Evolutionary conservation across 2,888 invertebrate species (phyloP), one percentile per base, ranked within the genome.

Genomic region (Drosophila picticornis): DNA sequence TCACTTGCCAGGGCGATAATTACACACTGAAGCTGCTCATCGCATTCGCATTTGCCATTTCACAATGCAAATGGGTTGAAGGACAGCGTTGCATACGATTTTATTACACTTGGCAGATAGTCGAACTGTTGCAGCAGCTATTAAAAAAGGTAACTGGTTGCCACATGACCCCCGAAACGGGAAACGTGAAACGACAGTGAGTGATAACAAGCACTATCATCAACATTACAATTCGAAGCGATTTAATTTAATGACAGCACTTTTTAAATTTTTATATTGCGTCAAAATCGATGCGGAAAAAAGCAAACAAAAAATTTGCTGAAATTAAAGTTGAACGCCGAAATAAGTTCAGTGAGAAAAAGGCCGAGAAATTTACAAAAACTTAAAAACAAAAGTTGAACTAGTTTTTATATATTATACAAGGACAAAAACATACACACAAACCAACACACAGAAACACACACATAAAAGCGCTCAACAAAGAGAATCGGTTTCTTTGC

Each of bases 1-100:
- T 67, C 76, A 70, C 80, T 84, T 74, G 74, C 51, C 52, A 57
- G 59, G 36, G 69, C 50, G 80, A 84, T 83, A 84, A 84, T 56
- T 56, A 38, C 38, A 36, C 27, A 13, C 27, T 56, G 4, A 27
- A 56, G 29, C n/a, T 56, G 38, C 38, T 29, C 38, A 38, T 46
- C 46, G 36, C 13, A 40, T 38, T 38, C 38, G 13, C 27, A 46
- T 46, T 46, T 46, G 16, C 38, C 56, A 38, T 56, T 84, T 84
- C 38, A 38, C 10, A 56, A 82, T 64, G 29, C 76, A 43, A 76
- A 68, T 56, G 38, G 53, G 40, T 72, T 75, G 80, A 75, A 29
- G 56, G 36, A 56, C n/a, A 38, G 29, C 36, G n/a, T 29, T 56
- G 38, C 38, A 56, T 56, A 56, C 29, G n/a, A 19, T 38, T 56